These are phyloP conservation scores for Tenualosa thibaudeaui DNA, from an alignment of 2,797 vertebrate species.

Conservation along the genomic window DNA sequence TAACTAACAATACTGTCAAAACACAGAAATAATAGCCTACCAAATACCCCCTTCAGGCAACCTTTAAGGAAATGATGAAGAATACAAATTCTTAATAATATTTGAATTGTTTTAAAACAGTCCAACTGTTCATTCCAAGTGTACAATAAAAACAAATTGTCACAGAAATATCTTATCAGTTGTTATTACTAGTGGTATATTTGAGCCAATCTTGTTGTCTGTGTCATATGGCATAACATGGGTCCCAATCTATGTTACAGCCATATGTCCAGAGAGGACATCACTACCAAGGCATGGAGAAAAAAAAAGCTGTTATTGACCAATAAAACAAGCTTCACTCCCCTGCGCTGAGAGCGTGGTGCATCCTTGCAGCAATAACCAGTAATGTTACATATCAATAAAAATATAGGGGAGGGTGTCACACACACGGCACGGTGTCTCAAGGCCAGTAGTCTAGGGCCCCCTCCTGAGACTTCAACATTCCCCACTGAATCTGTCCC, in stretches of 20 bases:
- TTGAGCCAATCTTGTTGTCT: background rate
- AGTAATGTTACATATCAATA: conserved; percentile 75
- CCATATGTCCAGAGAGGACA: conserved; percentile 60
- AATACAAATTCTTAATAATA: background rate
- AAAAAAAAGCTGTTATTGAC: conserved; percentile 64
- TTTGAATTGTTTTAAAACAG: background rate
- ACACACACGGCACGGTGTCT: conserved; percentile 26
- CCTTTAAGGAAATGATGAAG: background rate
- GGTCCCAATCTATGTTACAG: conserved; percentile 54
- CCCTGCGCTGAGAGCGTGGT: conserved; percentile 55
- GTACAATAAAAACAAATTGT: background rate
- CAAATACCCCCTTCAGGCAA: background rate
- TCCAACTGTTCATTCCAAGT: background rate
- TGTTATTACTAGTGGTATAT: background rate
- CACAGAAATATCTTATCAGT: background rate
- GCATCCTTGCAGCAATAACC: conserved; percentile 70
- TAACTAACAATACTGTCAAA: background rate
- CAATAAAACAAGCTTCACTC: conserved; percentile 65
- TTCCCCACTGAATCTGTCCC: conserved; percentile 3
- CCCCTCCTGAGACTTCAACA: background rate
- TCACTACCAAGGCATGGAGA: conserved; percentile 37
- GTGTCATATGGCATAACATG: conserved; percentile 49
- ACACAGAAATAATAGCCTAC: background rate
- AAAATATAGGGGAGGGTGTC: conserved; percentile 58
- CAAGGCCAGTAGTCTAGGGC: background rate